A percentile compares a stretch with the other conserved stretches of the same genome.
phyloP scores from a whole-genome alignment of 2,888 invertebrate genomes.

The Melanophora roralis region DNA sequence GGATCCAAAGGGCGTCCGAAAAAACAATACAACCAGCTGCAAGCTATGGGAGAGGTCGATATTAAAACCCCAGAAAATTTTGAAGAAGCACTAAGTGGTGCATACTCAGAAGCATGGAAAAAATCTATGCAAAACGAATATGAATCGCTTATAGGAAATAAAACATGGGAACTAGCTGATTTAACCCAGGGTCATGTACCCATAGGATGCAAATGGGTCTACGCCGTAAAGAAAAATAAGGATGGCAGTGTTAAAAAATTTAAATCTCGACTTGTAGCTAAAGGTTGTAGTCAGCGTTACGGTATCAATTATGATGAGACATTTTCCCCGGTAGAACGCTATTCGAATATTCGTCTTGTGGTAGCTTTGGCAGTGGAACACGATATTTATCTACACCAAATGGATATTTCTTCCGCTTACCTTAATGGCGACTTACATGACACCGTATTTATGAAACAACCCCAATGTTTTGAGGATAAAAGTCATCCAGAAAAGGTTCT shows the following conservation, averaged over 20 bases:
- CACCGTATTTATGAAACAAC: constrained; percentile 50
- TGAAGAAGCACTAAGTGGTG: constrained; percentile 44
- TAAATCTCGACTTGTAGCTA: constrained; percentile 59
- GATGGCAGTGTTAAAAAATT: constrained; percentile 49
- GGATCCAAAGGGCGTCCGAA: constrained; percentile 52
- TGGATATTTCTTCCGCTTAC: constrained; percentile 63
- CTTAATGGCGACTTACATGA: constrained; percentile 59
- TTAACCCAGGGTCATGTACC: constrained; percentile 44
- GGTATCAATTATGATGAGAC: constrained; percentile 38
- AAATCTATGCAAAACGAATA: constrained; percentile 62
- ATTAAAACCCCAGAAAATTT: constrained; percentile 43
- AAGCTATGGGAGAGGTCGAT: constrained; percentile 29
- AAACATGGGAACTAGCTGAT: constrained; percentile 55
- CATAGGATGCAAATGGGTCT: constrained; percentile 63
- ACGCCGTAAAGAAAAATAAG: constrained; percentile 48
- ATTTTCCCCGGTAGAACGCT: constrained; percentile 59
- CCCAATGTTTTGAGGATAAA: constrained; percentile 41
- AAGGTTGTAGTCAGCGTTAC: constrained; percentile 55
- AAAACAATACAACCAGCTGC: constrained; percentile 52
- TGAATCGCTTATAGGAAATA: constrained; percentile 49
- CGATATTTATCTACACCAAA: constrained; percentile 60
- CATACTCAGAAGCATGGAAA: constrained; percentile 50
- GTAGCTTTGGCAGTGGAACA: constrained; percentile 62
- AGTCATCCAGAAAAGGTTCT: background rate
- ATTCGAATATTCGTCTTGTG: constrained; percentile 58